A percentile compares a stretch with the other conserved stretches of the same genome.
phyloP scores from a whole-genome alignment of 2,797 vertebrate genomes.

The Chloroceryle amazona region DNA sequence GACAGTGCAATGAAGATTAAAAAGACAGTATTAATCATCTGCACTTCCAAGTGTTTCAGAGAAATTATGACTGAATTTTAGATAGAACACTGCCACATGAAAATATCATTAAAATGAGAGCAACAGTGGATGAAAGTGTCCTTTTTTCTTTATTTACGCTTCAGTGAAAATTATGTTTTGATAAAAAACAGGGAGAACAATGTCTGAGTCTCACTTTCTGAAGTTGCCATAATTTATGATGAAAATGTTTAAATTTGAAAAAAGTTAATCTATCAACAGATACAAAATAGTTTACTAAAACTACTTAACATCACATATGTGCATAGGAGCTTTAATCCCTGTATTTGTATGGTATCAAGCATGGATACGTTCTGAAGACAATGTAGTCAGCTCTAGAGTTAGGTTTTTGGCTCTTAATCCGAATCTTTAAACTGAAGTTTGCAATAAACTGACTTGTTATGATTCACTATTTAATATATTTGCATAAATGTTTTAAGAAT shows the following conservation, averaged over 20 bases:
- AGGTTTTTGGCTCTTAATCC: not conserved
- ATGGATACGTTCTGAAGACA: not conserved
- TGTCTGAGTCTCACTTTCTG: not conserved
- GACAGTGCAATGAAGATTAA: constrained; percentile 36
- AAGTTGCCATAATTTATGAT: not conserved
- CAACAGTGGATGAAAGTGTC: not conserved
- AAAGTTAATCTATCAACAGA: not conserved
- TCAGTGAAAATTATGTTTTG: not conserved
- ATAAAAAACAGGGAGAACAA: not conserved
- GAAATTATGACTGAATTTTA: not conserved
- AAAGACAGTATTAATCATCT: not conserved
- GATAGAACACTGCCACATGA: not conserved
- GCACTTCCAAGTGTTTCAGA: not conserved
- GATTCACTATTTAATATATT: not conserved
- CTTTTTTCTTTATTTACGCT: not conserved
- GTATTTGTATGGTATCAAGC: not conserved
- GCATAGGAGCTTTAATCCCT: not conserved
- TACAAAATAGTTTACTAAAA: not conserved
- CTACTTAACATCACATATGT: not conserved
- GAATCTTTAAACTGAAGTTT: not conserved
- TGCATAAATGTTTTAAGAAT: not conserved
- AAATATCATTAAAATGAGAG: not conserved
- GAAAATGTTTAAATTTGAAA: not conserved
- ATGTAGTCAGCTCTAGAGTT: not conserved
- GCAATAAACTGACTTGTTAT: not conserved